Conservation (phyloP, 2,113 vertebrate genomes). For the Hippocampus abdominalis region DNA sequence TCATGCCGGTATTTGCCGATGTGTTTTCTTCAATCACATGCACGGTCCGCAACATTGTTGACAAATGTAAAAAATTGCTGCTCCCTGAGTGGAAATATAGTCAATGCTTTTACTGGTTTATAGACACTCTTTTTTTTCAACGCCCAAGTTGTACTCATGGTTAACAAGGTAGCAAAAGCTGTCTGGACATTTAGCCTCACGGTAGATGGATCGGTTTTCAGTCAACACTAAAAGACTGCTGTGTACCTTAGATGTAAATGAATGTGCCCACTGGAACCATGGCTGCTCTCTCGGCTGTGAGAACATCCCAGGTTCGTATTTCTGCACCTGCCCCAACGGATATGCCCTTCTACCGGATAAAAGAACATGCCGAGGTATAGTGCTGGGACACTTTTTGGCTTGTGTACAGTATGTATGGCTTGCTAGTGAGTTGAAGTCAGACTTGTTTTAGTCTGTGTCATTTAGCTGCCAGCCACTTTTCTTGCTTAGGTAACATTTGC, state of each 20-base stretch:
- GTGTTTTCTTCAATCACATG: too few relatives aligned
- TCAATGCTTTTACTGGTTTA: too few relatives aligned
- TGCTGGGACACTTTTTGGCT: neutral
- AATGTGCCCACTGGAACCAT: slow-evolving; percentile 88
- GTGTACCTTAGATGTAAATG: slow-evolving; percentile 81
- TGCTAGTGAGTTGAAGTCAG: neutral
- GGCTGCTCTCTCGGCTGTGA: slow-evolving; percentile 93
- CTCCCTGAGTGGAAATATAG: too few relatives aligned
- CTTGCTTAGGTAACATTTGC: slow-evolving; percentile 39
- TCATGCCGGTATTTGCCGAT: too few relatives aligned
- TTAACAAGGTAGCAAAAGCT: too few relatives aligned
- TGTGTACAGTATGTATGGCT: neutral
- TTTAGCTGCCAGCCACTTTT: neutral
- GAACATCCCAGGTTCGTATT: slow-evolving; percentile 89
- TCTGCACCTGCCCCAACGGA: slow-evolving; percentile 87
- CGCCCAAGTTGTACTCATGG: too few relatives aligned
- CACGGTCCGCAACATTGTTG: too few relatives aligned
- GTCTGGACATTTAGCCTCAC: too few relatives aligned
- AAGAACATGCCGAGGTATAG: slow-evolving; percentile 82
- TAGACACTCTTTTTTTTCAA: too few relatives aligned
- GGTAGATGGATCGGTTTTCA: neutral
- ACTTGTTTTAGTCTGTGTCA: neutral
- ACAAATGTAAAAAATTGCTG: too few relatives aligned
- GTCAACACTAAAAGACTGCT: neutral
- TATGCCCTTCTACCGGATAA: slow-evolving; percentile 84